These are phyloP conservation scores for Melieria picta DNA, from an alignment of 2,888 invertebrate species.

Conservation along the genomic window DNA sequence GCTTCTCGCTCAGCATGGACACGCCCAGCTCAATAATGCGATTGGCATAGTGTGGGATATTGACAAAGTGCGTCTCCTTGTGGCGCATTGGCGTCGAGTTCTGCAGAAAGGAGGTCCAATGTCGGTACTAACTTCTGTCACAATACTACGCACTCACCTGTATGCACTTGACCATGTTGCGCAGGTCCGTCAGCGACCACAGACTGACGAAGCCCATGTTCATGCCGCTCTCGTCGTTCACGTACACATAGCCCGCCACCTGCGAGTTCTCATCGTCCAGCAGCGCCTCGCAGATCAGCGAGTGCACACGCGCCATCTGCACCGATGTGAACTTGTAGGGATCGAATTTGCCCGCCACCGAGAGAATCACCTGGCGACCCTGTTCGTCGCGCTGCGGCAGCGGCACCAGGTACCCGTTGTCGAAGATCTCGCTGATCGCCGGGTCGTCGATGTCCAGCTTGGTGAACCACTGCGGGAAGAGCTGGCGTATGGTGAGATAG, in stretches of 20 bases:
- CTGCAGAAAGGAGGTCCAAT: constrained; percentile 62
- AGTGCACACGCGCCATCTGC: constrained; percentile 87
- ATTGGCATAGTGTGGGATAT: constrained; percentile 83
- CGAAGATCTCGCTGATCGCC: constrained; percentile 81
- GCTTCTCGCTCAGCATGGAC: constrained; percentile 83
- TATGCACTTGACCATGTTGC: constrained; percentile 80
- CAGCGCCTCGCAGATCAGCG: constrained; percentile 83
- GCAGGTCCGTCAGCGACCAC: constrained; percentile 83
- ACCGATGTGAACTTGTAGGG: constrained; percentile 80
- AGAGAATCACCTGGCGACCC: constrained; percentile 82
- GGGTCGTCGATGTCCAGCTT: constrained; percentile 83
- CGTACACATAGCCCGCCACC: constrained; percentile 84
- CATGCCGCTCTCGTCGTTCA: constrained; percentile 84
- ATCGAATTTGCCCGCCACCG: constrained; percentile 83
- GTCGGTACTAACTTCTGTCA: neutral
- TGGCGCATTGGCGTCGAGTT: constrained; percentile 92
- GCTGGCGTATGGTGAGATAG: constrained; percentile 84
- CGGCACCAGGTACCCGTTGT: constrained; percentile 82
- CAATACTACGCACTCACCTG: constrained; percentile 68
- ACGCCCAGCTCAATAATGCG: constrained; percentile 86
- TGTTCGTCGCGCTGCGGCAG: constrained; percentile 77
- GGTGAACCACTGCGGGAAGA: constrained; percentile 88
- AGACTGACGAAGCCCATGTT: constrained; percentile 85
- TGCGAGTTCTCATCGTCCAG: constrained; percentile 87
- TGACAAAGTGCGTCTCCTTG: constrained; percentile 87